Conservation (phyloP, 2,888 invertebrate genomes). For the Lithophane leautieri region DNA sequence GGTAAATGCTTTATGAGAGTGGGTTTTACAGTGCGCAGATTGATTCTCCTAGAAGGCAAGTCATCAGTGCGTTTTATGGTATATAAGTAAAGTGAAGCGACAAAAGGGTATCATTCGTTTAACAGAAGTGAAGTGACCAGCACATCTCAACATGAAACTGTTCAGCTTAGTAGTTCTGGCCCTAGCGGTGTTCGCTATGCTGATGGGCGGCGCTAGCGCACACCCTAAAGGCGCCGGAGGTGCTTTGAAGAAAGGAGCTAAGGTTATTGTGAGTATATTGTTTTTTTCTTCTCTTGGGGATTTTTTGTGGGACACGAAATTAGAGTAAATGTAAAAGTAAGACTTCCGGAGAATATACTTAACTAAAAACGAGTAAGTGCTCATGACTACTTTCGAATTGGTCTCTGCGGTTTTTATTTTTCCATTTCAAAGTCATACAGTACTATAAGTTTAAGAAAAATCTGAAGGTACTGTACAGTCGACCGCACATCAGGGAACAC, state of each 20-base stretch:
- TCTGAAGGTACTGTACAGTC: no score
- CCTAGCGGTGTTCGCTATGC: constrained; percentile 65
- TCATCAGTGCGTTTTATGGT: constrained; percentile 30
- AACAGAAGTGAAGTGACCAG: constrained; percentile 19
- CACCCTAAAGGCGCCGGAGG: constrained; percentile 53
- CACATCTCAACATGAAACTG: constrained; percentile 66
- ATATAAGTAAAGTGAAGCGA: constrained; percentile 33
- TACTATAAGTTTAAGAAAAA: no score
- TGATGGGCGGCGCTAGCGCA: constrained; percentile 59
- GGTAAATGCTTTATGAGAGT: constrained; percentile 23
- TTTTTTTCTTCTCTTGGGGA: neutral
- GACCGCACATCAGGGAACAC: no score
- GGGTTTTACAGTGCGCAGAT: constrained; percentile 22
- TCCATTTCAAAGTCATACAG: no score
- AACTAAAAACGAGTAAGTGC: no score
- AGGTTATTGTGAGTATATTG: constrained; percentile 64
- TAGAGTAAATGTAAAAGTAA: no score
- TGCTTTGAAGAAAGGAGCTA: constrained; percentile 58
- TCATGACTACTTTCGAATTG: no score
- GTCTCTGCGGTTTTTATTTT: no score
- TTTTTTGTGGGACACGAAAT: neutral
- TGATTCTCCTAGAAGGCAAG: constrained; percentile 35
- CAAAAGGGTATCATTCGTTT: constrained; percentile 36
- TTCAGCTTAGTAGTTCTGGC: constrained; percentile 59
- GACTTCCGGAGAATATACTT: no score